Conservation (phyloP, 1,140 invertebrate species). For the Drosophila bocki region DNA sequence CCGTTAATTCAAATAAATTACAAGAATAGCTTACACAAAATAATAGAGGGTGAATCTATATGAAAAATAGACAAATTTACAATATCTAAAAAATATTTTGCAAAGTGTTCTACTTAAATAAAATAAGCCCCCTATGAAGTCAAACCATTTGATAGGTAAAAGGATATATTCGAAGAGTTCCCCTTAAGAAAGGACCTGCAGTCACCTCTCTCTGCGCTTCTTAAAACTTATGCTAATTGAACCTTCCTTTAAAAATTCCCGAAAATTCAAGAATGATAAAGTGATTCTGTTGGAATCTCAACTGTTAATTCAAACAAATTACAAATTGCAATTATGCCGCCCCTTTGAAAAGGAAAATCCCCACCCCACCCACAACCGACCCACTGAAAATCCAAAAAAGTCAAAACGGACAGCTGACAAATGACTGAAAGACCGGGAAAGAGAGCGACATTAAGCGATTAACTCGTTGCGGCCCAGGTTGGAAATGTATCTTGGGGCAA, state of each 20-base stretch:
- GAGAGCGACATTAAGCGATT: slow-evolving; percentile 74
- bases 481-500: slow-evolving; percentile 40
- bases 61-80: no score
- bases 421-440: slow-evolving; percentile 53
- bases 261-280: background rate
- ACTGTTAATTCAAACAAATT: slow-evolving; percentile 75
- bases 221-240: background rate
- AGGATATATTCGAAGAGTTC: background rate
- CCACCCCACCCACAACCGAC: background rate
- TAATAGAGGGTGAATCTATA: background rate
- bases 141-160: no score
- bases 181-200: background rate
- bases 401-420: slow-evolving; percentile 72
- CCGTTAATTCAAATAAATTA: slow-evolving; percentile 74
- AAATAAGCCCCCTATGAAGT: no score
- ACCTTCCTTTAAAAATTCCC: background rate
- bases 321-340: slow-evolving; percentile 62
- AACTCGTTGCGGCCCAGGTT: slow-evolving; percentile 63
- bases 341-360: slow-evolving; percentile 8
- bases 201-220: background rate
- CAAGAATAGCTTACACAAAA: background rate
- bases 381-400: slow-evolving; percentile 18
- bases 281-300: slow-evolving; percentile 14
- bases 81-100: no score
- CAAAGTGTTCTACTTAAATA: no score